Percentiles rank a stretch among this genome's conserved stretches.
Evolutionary conservation across 2,113 vertebrate genomes (phyloP).

Genomic region (Onychorhynchus coronatus): DNA sequence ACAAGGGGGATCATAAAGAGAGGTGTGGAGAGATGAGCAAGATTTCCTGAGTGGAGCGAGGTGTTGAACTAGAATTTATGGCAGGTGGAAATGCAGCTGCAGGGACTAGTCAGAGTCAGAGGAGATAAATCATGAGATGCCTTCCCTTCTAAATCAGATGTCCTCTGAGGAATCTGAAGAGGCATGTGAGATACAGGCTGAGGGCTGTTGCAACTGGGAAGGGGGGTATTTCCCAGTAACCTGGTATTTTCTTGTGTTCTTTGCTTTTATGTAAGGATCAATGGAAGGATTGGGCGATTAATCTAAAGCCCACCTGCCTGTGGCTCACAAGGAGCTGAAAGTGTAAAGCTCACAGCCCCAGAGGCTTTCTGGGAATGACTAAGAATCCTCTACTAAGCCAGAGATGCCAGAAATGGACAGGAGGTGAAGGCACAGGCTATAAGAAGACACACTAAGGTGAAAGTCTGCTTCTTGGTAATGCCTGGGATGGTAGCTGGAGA

Average conservation of each 20-base stretch:
- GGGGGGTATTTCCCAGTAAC: background rate
- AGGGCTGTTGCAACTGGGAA: background rate
- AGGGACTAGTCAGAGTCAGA: background rate
- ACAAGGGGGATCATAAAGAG: background rate
- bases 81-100: conserved; percentile 16
- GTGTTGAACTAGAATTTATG: background rate
- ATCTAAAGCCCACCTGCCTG: background rate
- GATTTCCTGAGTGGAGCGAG: background rate
- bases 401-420: background rate
- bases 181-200: background rate
- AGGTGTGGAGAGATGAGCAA: background rate
- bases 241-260: background rate
- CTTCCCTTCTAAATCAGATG: background rate
- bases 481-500: background rate
- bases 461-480: background rate
- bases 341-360: background rate
- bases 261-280: background rate
- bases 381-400: background rate
- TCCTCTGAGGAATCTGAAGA: background rate
- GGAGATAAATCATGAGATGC: background rate
- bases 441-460: background rate
- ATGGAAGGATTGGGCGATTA: background rate
- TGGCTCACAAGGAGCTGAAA: background rate
- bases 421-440: background rate
- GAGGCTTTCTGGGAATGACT: background rate